Base-by-base conservation (phyloP, 1,140 invertebrate species). In the Lasioglossum albipes region DNA sequence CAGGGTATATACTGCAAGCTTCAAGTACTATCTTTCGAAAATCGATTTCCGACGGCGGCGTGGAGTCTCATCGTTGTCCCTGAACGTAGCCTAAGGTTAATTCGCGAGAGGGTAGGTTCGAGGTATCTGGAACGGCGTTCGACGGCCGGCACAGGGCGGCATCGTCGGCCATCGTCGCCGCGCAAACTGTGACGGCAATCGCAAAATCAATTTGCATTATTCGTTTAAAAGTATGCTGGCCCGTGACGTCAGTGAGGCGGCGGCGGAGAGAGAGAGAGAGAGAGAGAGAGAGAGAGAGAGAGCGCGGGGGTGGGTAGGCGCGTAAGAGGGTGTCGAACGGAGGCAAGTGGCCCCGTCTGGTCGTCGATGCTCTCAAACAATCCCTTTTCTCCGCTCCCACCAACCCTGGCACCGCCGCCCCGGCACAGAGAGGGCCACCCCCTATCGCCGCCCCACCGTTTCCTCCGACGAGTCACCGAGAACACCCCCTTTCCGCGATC, bases 161-260 rank as follows among this genome's bases (percentile, higher is more conserved):
- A 49, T 49, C 45, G 71, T 31, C 59, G 41, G 71, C 71, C 71
- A 80, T 75, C 71, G 36, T 67, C 59, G 52, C 13, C 78, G 78
- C 64, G 78, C 67, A 67, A 65, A 80, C 71, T 64, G 54, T 78
- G 85, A 82, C 85, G 80, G 75, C 83, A 89, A 89, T 86, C 83
- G 83, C 81, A 89, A 90, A 90, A 90, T 90, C 88, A 89, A 89
- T 90, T 89, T 83, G 84, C 86, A 90, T 89, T 89, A 90, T 89
- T 90, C 84, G 87, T 88, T 89, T 84, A 90, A 90, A 89, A 89
- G 82, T 86, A 85, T 89, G 84, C 69, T 79, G 81, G 79, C 73
- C 80, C 57, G 81, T 89, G 88, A 89, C 88, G 88, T 88, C 83
- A 89, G 81, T 41, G 65, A 36, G 52, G 61, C 49, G 57, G 27